Evolutionary conservation across 2,888 invertebrate species (phyloP), one percentile per base, ranked within the genome.

Genomic region (Galeruca laticollis): DNA sequence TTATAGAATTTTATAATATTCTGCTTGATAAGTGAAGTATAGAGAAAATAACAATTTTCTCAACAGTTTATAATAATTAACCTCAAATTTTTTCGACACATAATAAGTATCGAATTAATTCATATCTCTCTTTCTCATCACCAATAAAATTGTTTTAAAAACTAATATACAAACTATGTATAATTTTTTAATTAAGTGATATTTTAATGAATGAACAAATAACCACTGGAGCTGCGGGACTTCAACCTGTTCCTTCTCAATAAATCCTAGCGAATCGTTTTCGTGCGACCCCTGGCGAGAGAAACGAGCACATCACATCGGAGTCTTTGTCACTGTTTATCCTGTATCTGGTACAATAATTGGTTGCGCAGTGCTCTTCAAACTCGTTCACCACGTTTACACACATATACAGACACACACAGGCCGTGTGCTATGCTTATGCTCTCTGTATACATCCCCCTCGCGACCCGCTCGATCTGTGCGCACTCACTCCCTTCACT

Each of bases 261-360:
- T 52, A 62, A 33, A 62, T 62, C 37, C 33, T 61, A 54, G 54
- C 61, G 35, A 61, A 37, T 62, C 47, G 47, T 18, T 47, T 51
- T 52, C 62, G 56, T 35, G 56, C 62, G 51, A 62, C 62, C 62
- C 52, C 62, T 62, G 62, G 52, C 69, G 62, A 26, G 35, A 62
- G 62, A 51, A 62, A 21, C 62, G 52, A 62, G 62, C 70, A 69
- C 71, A 65, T 63, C 63, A 57, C 64, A 63, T 60, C 70, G 69
- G 68, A 70, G 70, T 80, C 81, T 82, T 80, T 82, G 82, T 82
- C 81, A 78, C 82, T 82, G 81, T 82, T 82, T 82, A 82, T 82
- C 82, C 81, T 80, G 78, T 81, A 82, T 82, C 80, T 81, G 81
- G 80, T 81, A 81, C 80, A 81, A 82, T 82, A 82, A 82, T 82